Conservation (phyloP, 1,140 invertebrate species). For the Atta cephalotes region DNA sequence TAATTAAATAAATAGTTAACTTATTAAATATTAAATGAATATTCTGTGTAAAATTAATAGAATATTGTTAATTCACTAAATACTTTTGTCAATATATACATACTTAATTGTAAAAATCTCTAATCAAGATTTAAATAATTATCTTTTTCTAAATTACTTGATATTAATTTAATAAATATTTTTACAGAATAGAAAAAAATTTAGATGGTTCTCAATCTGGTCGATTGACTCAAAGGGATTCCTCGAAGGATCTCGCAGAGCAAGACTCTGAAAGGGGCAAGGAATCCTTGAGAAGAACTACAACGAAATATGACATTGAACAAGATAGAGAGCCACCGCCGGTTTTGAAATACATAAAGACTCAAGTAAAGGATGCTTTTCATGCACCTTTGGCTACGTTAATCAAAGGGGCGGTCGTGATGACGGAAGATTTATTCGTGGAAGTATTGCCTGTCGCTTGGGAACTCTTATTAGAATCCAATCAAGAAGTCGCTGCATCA, state of each 20-base stretch:
- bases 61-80: not conserved
- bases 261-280: conserved; percentile 82
- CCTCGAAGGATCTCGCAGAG: conserved; percentile 84
- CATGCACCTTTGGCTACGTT: conserved; percentile 96
- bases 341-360: conserved; percentile 95
- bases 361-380: conserved; percentile 94
- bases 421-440: conserved; percentile 95
- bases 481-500: conserved; percentile 91
- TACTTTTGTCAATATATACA: not conserved
- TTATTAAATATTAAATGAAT: conserved; percentile 33
- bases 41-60: conserved; percentile 9
- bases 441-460: conserved; percentile 96
- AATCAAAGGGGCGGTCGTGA: conserved; percentile 96
- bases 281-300: conserved; percentile 84
- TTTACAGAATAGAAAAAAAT: conserved; percentile 86
- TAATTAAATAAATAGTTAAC: not conserved
- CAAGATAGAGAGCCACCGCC: conserved; percentile 88
- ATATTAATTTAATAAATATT: conserved; percentile 20
- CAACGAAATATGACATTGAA: conserved; percentile 85
- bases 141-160: conserved; percentile 42
- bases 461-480: conserved; percentile 95
- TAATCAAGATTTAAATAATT: not conserved
- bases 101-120: not conserved
- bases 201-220: conserved; percentile 85
- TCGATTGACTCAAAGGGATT: conserved; percentile 82